These are phyloP conservation scores for Aplocera efformata DNA, from an alignment of 2,888 invertebrate species.

Conservation along the genomic window DNA sequence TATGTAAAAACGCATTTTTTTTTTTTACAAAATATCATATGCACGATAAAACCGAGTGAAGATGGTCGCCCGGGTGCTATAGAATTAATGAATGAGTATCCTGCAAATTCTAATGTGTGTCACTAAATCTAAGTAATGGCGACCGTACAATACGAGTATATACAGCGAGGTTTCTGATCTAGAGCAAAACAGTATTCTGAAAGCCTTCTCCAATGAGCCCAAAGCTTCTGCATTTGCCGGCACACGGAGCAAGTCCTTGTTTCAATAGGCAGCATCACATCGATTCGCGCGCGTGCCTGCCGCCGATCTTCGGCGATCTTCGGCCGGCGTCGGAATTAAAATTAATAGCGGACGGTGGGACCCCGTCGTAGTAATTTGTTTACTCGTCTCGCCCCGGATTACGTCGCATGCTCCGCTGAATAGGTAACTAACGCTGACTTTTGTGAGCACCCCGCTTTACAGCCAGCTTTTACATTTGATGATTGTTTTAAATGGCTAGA, in stretches of 20 bases:
- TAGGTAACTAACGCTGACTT: constrained; percentile 71
- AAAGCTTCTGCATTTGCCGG: not conserved
- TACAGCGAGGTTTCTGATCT: too few species aligned
- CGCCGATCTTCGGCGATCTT: constrained; percentile 69
- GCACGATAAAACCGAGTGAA: too few species aligned
- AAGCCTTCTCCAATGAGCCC: too few species aligned
- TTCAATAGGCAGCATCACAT: constrained; percentile 20
- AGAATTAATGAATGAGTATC: too few species aligned
- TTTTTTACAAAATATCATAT: too few species aligned
- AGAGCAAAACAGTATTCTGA: too few species aligned
- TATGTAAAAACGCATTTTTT: too few species aligned
- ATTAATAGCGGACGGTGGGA: constrained; percentile 72
- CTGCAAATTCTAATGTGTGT: too few species aligned
- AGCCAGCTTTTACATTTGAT: constrained; percentile 24
- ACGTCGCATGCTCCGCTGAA: constrained; percentile 72
- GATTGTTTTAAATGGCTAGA: constrained; percentile 25
- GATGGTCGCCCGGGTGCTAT: too few species aligned
- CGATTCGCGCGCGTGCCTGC: constrained; percentile 59
- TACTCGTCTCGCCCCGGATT: constrained; percentile 75
- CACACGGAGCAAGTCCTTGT: constrained; percentile 7
- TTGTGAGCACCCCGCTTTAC: constrained; percentile 34
- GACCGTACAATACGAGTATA: too few species aligned
- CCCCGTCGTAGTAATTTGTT: constrained; percentile 72
- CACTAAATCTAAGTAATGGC: too few species aligned
- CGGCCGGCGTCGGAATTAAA: constrained; percentile 72